Evolutionary conservation across 2,888 invertebrate genomes (phyloP), one percentile per base, ranked within the genome.

Genomic region (Lysandra coridon): DNA sequence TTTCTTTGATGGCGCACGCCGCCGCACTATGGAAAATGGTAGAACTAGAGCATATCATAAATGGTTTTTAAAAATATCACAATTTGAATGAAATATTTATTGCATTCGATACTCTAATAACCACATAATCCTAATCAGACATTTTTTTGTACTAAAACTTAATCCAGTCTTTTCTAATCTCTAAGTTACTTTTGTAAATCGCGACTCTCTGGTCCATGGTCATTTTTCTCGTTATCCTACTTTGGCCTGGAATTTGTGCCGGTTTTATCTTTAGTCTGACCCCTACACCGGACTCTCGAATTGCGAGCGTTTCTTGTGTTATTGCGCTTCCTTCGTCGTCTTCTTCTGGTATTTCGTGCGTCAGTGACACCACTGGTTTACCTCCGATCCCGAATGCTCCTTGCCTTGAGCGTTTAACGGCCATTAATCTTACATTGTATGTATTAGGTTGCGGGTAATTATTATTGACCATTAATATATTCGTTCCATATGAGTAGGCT

Each of bases 381-480:
- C 76, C 53, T 23, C 53, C 76, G 5, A 76, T 57, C 0, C 76
- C 76, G 57, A 76, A 76, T 12, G 76, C 76, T 3, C 76, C 53
- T 76, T 76, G 44, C 76, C 76, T 57, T 23, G 23, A 75, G 14
- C 23, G 23, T 30, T 76, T 76, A 23, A 53, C 30, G 0, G 76
- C 57, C 14, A 76, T 14, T 30, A 76, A 76, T 30, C 76, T 57
- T 4, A 76, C 76, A 23, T 76, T 12, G n/a, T 76, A 76, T 4
- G 76, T 76, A 53, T 76, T 76, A 14, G 76, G 76, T 14, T 76
- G 76, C n/a, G 76, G 76, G n/a, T 76, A 76, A 33, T 53, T 23
- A 30, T 76, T 76, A 17, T 76, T 76, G 7, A 17, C 30, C 76
- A 76, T 76, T 30, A 76, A 49, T 76, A 76, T 49, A 33, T 76